Percentiles rank a stretch among this genome's conserved stretches.
Evolutionary conservation across 2,797 vertebrate genomes (phyloP).

Genomic region (Syngnathus rostellatus): DNA sequence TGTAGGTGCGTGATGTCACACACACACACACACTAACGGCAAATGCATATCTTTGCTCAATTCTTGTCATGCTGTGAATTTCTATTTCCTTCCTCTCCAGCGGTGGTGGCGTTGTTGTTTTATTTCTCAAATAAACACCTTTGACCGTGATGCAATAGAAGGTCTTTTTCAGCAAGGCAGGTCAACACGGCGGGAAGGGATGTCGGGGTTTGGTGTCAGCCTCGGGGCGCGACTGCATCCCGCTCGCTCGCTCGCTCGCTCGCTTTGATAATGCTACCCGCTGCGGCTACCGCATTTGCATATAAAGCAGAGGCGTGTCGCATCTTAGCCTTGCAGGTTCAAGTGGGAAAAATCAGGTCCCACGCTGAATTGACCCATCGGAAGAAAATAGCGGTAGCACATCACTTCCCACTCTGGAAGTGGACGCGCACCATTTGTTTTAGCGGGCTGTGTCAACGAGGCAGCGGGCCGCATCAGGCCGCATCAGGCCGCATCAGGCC

Average conservation of each 20-base stretch:
- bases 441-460: not conserved
- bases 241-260: not conserved
- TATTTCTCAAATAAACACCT: not conserved
- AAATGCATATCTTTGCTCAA: no score
- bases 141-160: not conserved
- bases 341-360: no score
- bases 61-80: conserved; percentile 9
- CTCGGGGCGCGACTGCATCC: not conserved
- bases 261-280: not conserved
- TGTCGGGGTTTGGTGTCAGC: not conserved
- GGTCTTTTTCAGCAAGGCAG: conserved; percentile 12
- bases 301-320: not conserved
- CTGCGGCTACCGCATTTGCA: not conserved
- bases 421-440: not conserved
- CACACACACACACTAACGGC: no score
- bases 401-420: no score
- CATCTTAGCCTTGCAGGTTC: not conserved
- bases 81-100: conserved; percentile 5
- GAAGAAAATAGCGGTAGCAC: no score
- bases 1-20: conserved; percentile 16
- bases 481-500: not conserved
- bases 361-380: no score
- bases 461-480: not conserved
- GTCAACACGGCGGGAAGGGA: not conserved
- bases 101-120: conserved; percentile 13